Percentiles rank a stretch among this genome's conserved stretches.
Conservation (phyloP, 2,113 vertebrate genomes). For the Coturnix japonica region DNA sequence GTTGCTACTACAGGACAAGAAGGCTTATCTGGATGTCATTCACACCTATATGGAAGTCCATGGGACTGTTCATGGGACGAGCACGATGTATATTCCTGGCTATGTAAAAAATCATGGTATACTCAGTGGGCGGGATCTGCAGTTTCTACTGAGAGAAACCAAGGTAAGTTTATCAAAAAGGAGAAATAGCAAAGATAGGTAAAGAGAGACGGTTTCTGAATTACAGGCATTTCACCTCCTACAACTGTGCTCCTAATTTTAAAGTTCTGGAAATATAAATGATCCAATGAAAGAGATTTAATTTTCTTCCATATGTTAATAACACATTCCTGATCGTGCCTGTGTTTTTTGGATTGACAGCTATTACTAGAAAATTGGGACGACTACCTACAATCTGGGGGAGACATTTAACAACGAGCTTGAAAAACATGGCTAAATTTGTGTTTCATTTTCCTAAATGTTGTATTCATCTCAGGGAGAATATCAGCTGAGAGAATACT, state of each 20-base stretch:
- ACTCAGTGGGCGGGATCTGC: constrained; percentile 94
- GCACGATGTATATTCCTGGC: constrained; percentile 90
- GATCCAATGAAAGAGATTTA: neutral
- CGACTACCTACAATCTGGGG: neutral
- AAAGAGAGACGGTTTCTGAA: neutral
- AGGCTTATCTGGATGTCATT: constrained; percentile 93
- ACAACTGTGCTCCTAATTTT: neutral
- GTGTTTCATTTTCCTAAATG: constrained; percentile 19
- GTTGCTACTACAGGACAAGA: constrained; percentile 87
- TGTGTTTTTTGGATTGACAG: neutral
- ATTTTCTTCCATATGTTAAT: neutral
- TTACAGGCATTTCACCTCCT: neutral
- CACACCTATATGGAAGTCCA: constrained; percentile 97
- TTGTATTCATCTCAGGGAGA: constrained; percentile 6
- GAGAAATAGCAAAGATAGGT: neutral
- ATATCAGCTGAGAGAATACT: neutral
- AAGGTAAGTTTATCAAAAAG: constrained; percentile 75
- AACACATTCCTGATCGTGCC: neutral
- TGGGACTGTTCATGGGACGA: constrained; percentile 93
- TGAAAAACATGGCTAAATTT: neutral
- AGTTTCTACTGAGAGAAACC: constrained; percentile 95
- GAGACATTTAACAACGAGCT: neutral
- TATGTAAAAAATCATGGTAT: constrained; percentile 98
- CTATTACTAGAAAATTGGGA: constrained; percentile 10
- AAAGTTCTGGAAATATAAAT: constrained; percentile 14